Base-by-base conservation (phyloP, 2,113 vertebrate genomes). In the Cololabis saira region DNA sequence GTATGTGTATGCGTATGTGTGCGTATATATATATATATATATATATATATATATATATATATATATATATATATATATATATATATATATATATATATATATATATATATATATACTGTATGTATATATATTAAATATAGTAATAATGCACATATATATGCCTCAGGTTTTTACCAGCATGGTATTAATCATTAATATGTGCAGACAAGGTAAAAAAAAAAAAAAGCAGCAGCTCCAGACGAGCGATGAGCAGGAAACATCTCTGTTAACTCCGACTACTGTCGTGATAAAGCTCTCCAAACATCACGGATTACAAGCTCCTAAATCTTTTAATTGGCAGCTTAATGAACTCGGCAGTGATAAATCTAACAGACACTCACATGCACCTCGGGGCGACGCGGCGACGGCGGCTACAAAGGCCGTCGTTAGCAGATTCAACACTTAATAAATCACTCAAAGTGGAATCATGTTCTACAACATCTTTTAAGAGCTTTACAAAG, bases 251-350 rank as follows among this genome's bases (percentile, higher is more conserved):
- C 24, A 47, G 45, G 17, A 64, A 21, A 42, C 69, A 43, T 19
- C 69, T 37, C 44, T 27, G 48, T 37, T 78, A 71, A 82, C 74
- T 56, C 10, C 4, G 67, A 74, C 51, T 19, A 41, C 69, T 61
- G 78, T 56, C 60, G 13, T 2, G 55, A 64, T 69, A 63, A 71
- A 63, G 19, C 49, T 47, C 62, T 55, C 42, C 67, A 70, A 47
- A 52, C 19, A 14, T 5, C 17, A 72, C 65, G 49, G 67, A 82
- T 80, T 75, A 83, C 61, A 55, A 30, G 65, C 74, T 56, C 65
- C 64, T 52, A 54, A 65, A 19, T 62, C 60, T 75, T 45, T 81
- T 87, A 89, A 87, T 73, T 89, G 77, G 56, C 61, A 47, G 68
- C 61, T 77, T 81, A 81, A 87, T 83, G 45, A 75, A 75, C 82